Evolutionary conservation across 2,888 invertebrate genomes (phyloP), one percentile per base, ranked within the genome.

Genomic region (Harmothoe impar): DNA sequence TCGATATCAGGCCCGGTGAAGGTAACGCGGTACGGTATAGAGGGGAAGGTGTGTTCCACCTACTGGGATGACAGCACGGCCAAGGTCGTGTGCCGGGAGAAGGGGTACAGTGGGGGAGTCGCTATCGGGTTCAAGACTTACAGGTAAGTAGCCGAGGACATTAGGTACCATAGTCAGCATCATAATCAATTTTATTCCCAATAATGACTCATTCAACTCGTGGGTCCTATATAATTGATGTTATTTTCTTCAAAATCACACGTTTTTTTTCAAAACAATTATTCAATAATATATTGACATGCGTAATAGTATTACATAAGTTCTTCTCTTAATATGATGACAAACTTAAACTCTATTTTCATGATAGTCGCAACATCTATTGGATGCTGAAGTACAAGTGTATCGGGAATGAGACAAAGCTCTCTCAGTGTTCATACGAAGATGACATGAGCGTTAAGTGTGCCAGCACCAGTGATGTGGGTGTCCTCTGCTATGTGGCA

Each of bases 11-110:
- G 90, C 7, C n/a, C 23, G 31, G 43, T 90, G n/a, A 54, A n/a
- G 51, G 77, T 90, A 7, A 54, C 81, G 0, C 52, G 81, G 10
- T 90, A 90, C 52, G 90, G 90, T 33, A 51, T 97, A 20, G 54
- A 33, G 23, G 90, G 90, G 0, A 85, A 77, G 68, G 68, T 68
- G 33, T 94, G 94, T 91, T 90, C 91, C 12, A 92, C 92, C 17
- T 93, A 92, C 23, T 94, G 94, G 94, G 92, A 93, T 85, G 93
- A 94, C 81, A 51, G 31, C 0, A 94, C 93, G 25, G 94, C 94
- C 17, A 92, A 91, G 35, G 94, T 94, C 12, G 89, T 93, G 5
- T 94, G 94, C 88, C 92, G 92, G 43, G 91, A 93, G 90, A 91
- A 93, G 31, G 94, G 94, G 12, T 94, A 91, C 89, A 90, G 89